Base-by-base conservation (phyloP, 1,140 invertebrate species). In the Bombus fervidus region DNA sequence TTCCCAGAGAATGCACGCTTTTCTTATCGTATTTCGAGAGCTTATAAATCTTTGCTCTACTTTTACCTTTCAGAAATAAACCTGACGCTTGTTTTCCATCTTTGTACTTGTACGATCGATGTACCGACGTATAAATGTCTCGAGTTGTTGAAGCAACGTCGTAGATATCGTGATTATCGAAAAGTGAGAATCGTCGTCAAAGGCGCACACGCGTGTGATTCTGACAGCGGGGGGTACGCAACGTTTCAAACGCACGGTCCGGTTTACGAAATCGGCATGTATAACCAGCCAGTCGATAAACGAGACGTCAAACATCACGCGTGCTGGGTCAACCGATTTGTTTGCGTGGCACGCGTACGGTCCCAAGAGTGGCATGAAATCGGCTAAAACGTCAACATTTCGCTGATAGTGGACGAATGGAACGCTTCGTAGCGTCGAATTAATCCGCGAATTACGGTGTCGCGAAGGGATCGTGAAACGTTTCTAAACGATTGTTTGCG, bases 381-480 rank as follows among this genome's bases (percentile, higher is more conserved):
- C 34, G 53, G 34, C 34, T 34, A 8, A 39, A 69, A 62, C 57
- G 75, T n/a, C 77, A 47, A 68, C 31, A 28, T 68, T 79, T 37
- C 41, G 10, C 13, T 57, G 41, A 53, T 68, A 25, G n/a, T 39
- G 31, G 77, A 37, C 37, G 39, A 74, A 81, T n/a, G 31, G 15
- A 41, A 57, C 43, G 13, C 43, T 37, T 53, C 47, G 47, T 53
- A 53, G 47, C 47, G 47, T 22, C 62, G 47, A 72, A 81, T 72
- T 81, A 83, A 83, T 78, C 53, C 15, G 15, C 25, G 25, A 85
- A 72, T 85, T 57, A 68, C 28, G 37, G 18, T 18, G 53, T 37
- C 62, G 47, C 47, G 47, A 22, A 53, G 47, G 47, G 18, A 53
- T 53, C 25, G 28, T 9, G 28, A 41, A 41, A 41, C 39, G 37